A percentile compares a stretch with the other conserved stretches of the same genome.
Conservation (phyloP, 35 echinoderm and acorn worm genomes). For the Apostichopus californicus region DNA sequence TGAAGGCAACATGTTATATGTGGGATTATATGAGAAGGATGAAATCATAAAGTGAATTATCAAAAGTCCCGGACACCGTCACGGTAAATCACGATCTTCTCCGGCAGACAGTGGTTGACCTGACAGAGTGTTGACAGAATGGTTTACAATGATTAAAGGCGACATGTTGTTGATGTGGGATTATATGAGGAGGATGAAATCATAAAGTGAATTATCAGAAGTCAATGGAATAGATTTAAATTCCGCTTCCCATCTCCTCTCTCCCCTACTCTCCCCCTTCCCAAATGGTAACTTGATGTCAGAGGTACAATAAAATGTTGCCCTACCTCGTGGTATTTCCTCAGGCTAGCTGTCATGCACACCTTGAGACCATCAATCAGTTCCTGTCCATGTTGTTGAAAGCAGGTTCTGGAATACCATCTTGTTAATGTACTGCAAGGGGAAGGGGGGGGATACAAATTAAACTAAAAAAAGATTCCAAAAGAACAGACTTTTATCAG, state of each 20-base stretch:
- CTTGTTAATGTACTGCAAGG: constrained; percentile 69
- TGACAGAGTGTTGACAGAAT: not conserved
- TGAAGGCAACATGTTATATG: not conserved
- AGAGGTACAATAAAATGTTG: not conserved
- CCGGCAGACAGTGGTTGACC: constrained; percentile 83
- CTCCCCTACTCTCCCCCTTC: no score
- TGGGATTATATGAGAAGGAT: not conserved
- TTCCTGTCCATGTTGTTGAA: constrained; percentile 77
- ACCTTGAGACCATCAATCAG: constrained; percentile 92
- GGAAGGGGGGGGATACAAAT: not conserved
- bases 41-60: not conserved
- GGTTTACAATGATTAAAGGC: not conserved
- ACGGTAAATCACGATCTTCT: constrained; percentile 94
- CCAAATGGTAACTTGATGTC: no score
- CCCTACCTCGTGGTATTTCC: constrained; percentile 86
- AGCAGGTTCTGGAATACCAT: constrained; percentile 89
- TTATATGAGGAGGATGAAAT: not conserved
- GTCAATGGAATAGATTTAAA: no score
- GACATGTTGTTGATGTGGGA: not conserved
- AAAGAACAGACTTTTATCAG: no score
- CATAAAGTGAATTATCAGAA: not conserved
- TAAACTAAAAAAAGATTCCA: no score
- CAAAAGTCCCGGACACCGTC: constrained; percentile 70
- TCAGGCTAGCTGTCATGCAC: constrained; percentile 75
- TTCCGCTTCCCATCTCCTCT: no score